Conservation (phyloP, 2,113 vertebrate species). For the Pelvicachromis taeniatus region DNA sequence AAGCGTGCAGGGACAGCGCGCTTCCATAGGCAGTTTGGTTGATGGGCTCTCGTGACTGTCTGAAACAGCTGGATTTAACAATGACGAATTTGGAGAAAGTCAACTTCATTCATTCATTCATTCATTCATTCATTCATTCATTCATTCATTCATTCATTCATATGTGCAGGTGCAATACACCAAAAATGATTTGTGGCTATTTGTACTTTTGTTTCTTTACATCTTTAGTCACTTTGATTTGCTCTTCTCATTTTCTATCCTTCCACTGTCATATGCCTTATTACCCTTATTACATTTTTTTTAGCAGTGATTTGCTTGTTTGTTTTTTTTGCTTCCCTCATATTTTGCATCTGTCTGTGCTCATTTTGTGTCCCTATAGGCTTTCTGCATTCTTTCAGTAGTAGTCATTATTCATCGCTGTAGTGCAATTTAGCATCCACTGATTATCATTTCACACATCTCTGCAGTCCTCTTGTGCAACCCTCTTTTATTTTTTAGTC, state of each 20-base stretch:
- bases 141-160: neutral
- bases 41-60: neutral
- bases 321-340: neutral
- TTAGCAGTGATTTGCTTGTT: neutral
- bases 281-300: neutral
- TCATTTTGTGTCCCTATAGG: neutral
- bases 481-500: neutral
- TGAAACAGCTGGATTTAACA: neutral
- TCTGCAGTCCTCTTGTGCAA: neutral
- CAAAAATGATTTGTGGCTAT: neutral
- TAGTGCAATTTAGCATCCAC: neutral
- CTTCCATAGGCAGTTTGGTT: neutral
- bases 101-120: too few species aligned
- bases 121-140: too few species aligned
- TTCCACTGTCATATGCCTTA: neutral
- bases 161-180: neutral
- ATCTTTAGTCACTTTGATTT: neutral
- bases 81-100: neutral
- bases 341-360: neutral
- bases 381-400: neutral
- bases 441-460: neutral
- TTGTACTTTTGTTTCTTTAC: neutral
- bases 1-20: neutral
- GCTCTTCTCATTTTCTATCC: neutral
- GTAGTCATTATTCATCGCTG: neutral